Percentiles rank a stretch among this genome's conserved stretches.
Conservation (phyloP, 2,113 vertebrate species). For the Verasper variegatus region DNA sequence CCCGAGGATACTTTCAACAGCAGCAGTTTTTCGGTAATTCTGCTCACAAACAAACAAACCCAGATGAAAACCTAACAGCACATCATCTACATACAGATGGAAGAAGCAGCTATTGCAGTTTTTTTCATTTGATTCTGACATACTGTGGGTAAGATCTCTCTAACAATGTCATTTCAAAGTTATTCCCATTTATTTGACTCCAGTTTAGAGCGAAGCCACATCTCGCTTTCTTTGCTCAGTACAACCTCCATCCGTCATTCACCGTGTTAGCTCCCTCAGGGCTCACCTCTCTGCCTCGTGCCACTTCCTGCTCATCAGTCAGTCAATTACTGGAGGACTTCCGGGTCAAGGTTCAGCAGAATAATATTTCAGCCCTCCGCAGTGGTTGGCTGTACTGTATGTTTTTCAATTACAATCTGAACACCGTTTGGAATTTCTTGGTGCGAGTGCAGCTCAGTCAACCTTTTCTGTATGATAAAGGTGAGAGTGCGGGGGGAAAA, state of each 20-base stretch:
- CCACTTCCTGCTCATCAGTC: conserved; percentile 75
- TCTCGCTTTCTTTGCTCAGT: conserved; percentile 29
- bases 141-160: conserved; percentile 17
- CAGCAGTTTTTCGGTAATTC: too few relatives aligned
- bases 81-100: not conserved
- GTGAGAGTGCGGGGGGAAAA: conserved; percentile 24
- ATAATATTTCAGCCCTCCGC: conserved; percentile 9
- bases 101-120: not conserved
- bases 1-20: not conserved
- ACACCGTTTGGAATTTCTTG: not conserved
- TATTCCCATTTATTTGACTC: conserved; percentile 28
- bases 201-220: not conserved
- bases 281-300: conserved; percentile 33
- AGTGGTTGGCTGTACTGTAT: conserved; percentile 33
- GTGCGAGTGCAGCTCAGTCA: conserved; percentile 7
- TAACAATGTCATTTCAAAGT: conserved; percentile 26
- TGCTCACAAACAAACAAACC: too few relatives aligned
- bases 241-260: conserved; percentile 52
- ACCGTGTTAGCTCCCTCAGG: conserved; percentile 41
- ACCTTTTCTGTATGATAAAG: conserved; percentile 17
- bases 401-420: conserved; percentile 23
- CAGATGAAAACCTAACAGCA: too few relatives aligned
- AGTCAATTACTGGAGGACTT: conserved; percentile 66
- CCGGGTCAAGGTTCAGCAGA: conserved; percentile 58
- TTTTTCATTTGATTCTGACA: conserved; percentile 20